Percentiles rank a stretch among this genome's conserved stretches.
Conservation (phyloP, 2,113 vertebrate species). For the Polypterus senegalus region DNA sequence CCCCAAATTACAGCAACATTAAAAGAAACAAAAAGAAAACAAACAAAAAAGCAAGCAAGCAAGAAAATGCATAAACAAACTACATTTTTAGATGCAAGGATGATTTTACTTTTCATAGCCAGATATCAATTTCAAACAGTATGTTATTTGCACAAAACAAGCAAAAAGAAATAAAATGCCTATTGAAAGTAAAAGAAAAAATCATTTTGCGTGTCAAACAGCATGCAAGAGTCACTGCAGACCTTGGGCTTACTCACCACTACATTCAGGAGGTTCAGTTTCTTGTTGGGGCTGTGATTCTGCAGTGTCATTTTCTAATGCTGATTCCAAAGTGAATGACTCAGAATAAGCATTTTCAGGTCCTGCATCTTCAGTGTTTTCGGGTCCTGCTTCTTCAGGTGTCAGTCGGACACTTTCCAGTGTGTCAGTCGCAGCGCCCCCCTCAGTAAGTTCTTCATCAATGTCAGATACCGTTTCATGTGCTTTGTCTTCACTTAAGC, state of each 20-base stretch:
- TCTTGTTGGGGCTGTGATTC: constrained; percentile 8
- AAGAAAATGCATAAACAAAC: neutral
- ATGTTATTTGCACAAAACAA: neutral
- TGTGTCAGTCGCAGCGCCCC: constrained; percentile 16
- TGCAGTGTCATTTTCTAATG: constrained; percentile 5
- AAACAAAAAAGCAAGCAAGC: no score
- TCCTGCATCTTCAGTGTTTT: neutral
- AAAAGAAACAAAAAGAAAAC: no score
- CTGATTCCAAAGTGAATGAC: no score
- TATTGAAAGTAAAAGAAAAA: neutral
- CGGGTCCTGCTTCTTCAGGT: neutral
- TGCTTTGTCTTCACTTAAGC: neutral
- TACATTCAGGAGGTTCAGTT: constrained; percentile 14
- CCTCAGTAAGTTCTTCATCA: constrained; percentile 3
- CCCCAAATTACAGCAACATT: no score
- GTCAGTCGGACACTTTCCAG: constrained; percentile 4
- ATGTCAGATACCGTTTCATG: no score
- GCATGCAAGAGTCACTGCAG: constrained; percentile 10
- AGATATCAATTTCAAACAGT: neutral
- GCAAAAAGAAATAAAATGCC: neutral
- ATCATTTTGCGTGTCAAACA: neutral
- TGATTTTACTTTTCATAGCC: no score
- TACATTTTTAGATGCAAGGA: no score
- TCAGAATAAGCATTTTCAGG: no score
- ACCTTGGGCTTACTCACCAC: constrained; percentile 52